phyloP scores from a whole-genome alignment of 1,140 invertebrate species.

The Leptestheria dahalacensis region DNA sequence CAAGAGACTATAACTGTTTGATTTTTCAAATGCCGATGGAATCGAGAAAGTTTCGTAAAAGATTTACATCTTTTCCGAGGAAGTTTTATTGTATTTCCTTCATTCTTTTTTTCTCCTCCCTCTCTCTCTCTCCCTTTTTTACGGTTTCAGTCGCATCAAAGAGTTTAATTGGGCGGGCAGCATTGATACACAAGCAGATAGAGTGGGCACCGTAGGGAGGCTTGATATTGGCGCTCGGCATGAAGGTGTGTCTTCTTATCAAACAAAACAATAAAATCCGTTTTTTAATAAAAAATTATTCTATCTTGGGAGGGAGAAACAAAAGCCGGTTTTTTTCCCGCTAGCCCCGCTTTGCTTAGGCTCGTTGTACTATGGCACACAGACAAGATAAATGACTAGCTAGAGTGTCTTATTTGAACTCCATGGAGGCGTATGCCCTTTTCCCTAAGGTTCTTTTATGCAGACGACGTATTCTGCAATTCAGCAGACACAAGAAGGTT shows the following conservation, averaged over 20 bases:
- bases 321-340: background rate
- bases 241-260: background rate
- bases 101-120: background rate
- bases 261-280: background rate
- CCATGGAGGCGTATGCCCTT: no score
- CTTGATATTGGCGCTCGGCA: background rate
- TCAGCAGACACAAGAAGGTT: background rate
- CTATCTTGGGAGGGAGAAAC: no score
- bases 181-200: background rate
- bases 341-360: background rate
- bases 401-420: no score
- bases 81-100: background rate
- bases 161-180: background rate
- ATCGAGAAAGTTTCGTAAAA: no score
- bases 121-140: background rate
- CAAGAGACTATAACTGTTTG: no score
- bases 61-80: no score
- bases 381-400: no score
- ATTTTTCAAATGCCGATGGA: no score
- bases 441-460: no score
- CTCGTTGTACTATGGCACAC: no score
- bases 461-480: background rate
- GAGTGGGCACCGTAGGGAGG: background rate
- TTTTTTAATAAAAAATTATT: background rate
- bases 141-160: background rate